A percentile compares a stretch with the other conserved stretches of the same genome.
Evolutionary conservation across 2,888 invertebrate species (phyloP).

Genomic region (Tenthredo livida): DNA sequence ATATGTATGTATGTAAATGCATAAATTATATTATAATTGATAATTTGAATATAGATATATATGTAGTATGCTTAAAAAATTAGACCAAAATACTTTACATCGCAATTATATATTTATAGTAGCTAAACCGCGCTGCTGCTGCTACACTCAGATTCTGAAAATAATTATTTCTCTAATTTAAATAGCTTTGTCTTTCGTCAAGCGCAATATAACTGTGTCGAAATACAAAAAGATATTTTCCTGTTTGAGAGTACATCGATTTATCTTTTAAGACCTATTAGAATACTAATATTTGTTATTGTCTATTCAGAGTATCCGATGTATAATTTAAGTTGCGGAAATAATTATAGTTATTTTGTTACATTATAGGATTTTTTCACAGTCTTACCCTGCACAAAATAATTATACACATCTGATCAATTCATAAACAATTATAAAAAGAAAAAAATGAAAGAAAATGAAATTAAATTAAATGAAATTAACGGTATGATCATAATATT

Average conservation of each 20-base stretch:
- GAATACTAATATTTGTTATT: conserved; percentile 22
- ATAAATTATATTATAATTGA: conserved; percentile 19
- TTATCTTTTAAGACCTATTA: conserved; percentile 16
- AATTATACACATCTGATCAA: neutral
- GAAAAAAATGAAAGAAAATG: neutral
- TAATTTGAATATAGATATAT: neutral
- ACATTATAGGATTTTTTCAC: conserved; percentile 21
- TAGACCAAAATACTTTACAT: conserved; percentile 29
- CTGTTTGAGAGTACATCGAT: conserved; percentile 17
- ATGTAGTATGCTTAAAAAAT: neutral
- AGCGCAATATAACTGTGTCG: neutral
- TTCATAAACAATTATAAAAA: neutral
- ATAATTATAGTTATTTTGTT: conserved; percentile 32
- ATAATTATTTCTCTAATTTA: neutral
- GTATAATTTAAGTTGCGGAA: neutral
- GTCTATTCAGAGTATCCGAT: conserved; percentile 44
- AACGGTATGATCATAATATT: neutral
- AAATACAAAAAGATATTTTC: neutral
- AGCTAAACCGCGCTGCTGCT: neutral
- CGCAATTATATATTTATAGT: neutral
- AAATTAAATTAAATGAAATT: neutral
- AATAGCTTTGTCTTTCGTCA: neutral
- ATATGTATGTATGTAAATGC: conserved; percentile 28
- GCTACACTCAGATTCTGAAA: neutral
- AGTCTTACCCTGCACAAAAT: neutral